phyloP scores from a whole-genome alignment of 2,797 vertebrate species.

The Macroramphosus scolopax region DNA sequence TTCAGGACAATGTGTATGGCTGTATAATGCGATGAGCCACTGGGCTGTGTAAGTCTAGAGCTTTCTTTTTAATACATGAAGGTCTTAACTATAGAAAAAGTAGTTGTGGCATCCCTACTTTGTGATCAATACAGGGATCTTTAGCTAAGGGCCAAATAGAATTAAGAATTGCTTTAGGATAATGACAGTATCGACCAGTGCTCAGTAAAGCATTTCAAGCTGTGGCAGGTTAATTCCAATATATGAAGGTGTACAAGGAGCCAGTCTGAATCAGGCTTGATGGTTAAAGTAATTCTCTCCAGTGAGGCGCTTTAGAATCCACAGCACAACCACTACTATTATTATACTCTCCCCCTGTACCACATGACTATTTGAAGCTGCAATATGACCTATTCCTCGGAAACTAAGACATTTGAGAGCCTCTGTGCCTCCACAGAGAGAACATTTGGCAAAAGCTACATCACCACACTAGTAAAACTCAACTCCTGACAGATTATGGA shows the following conservation, averaged over 20 bases:
- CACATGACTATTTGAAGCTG: no score
- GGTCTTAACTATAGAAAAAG: slow-evolving; percentile 44
- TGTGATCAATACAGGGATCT: slow-evolving; percentile 70
- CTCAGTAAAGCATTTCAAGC: slow-evolving; percentile 63
- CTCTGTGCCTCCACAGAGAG: slow-evolving; percentile 28
- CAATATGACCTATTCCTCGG: slow-evolving; percentile 34
- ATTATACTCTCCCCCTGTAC: no score
- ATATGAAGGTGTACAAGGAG: slow-evolving; percentile 60
- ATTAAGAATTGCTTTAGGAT: slow-evolving; percentile 75
- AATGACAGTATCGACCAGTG: slow-evolving; percentile 72
- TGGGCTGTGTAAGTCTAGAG: not conserved
- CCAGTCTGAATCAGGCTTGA: slow-evolving; percentile 46
- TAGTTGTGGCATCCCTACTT: slow-evolving; percentile 53
- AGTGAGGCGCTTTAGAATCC: no score
- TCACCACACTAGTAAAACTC: slow-evolving; percentile 38
- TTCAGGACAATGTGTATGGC: not conserved
- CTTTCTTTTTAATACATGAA: no score
- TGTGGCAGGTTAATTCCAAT: slow-evolving; percentile 64
- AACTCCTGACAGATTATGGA: slow-evolving; percentile 32
- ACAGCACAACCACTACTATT: no score
- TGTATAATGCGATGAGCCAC: not conserved
- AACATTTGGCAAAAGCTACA: slow-evolving; percentile 19
- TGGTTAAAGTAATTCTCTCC: slow-evolving; percentile 52
- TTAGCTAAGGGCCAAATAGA: slow-evolving; percentile 70
- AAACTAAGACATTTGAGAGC: slow-evolving; percentile 29